Evolutionary conservation across 2,888 invertebrate species (phyloP), one percentile per base, ranked within the genome.

Genomic region (Dasysyrphus albostriatus): DNA sequence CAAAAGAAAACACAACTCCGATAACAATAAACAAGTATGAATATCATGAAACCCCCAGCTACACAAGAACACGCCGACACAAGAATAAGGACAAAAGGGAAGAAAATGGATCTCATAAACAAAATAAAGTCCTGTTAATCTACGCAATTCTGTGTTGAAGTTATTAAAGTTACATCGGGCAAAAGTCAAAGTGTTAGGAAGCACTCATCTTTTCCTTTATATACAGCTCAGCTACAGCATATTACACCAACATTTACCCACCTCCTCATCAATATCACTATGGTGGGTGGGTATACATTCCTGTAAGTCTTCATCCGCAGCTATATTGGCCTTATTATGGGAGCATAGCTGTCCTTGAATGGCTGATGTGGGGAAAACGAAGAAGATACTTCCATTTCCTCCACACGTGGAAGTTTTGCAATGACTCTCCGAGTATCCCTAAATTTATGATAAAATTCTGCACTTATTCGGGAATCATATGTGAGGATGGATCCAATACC

Each of bases 61-160:
- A 3, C 32, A 2, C 58, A 16, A 24, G 3, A 24, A 2, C 16
- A 1, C 37, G 3, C 34, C 19, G 4, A 16, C 5, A 47, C 47
- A 47, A 10, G 16, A 44, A 24, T 67, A 16, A 10, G 39, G 39
- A 42, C 32, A 72, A 32, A 72, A 58, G 10, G 42, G 16, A 56
- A 44, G 51, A 75, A 69, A 73, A 79, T 79, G 51, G 42, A 65
- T 63, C 14, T 32, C 79, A 80, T 59, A 80, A 84, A 76, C 72
- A 67, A 81, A 76, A 80, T 80, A 58, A 80, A 81, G 76, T 81
- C 80, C 73, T 73, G 80, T 76, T 84, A 81, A 84, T 84, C 80
- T 76, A 72, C 72, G 72, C 80, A 84, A 65, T 76, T 76, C 80
- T 72, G 67, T 65, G 67, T 76, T 84, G 75, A 81, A 76, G 80